phyloP scores from a whole-genome alignment of 2,797 vertebrate genomes.

The Pangasius krempfi region DNA sequence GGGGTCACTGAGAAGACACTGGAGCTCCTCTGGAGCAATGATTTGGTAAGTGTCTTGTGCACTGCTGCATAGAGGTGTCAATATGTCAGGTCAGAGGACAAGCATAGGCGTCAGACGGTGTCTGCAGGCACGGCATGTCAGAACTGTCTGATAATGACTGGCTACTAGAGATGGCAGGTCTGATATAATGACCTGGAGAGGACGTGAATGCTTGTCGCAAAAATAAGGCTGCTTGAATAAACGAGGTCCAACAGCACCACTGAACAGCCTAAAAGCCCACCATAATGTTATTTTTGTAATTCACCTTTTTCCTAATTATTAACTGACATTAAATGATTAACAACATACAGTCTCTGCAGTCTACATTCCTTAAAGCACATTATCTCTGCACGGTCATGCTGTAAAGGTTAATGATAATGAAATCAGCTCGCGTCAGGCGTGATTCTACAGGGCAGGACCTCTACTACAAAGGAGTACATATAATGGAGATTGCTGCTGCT shows the following conservation, averaged over 20 bases:
- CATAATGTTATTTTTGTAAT: background rate
- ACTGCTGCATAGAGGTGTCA: slow-evolving; percentile 27
- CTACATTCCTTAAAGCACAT: background rate
- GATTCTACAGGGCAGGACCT: slow-evolving; percentile 10
- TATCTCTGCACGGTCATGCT: background rate
- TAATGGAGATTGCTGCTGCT: slow-evolving; percentile 18
- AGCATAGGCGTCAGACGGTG: slow-evolving; percentile 8
- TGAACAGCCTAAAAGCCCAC: background rate
- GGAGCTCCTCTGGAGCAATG: slow-evolving; percentile 6
- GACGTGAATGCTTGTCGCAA: background rate
- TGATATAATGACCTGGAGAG: slow-evolving; percentile 31
- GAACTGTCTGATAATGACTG: slow-evolving; percentile 9
- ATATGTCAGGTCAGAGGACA: slow-evolving; percentile 43
- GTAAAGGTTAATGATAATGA: slow-evolving; percentile 34
- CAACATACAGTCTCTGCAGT: background rate
- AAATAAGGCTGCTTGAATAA: slow-evolving; percentile 2
- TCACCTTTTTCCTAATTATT: background rate
- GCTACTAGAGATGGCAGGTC: slow-evolving; percentile 36
- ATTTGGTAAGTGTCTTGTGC: background rate
- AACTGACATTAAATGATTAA: background rate
- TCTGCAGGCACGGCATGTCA: slow-evolving; percentile 37
- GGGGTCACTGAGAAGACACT: background rate
- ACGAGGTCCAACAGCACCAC: background rate
- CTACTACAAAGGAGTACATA: background rate
- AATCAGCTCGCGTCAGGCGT: slow-evolving; percentile 7